Percentiles rank a stretch among this genome's conserved stretches.
Evolutionary conservation across 2,797 vertebrate genomes (phyloP).

Genomic region (Sandelia bainsii): DNA sequence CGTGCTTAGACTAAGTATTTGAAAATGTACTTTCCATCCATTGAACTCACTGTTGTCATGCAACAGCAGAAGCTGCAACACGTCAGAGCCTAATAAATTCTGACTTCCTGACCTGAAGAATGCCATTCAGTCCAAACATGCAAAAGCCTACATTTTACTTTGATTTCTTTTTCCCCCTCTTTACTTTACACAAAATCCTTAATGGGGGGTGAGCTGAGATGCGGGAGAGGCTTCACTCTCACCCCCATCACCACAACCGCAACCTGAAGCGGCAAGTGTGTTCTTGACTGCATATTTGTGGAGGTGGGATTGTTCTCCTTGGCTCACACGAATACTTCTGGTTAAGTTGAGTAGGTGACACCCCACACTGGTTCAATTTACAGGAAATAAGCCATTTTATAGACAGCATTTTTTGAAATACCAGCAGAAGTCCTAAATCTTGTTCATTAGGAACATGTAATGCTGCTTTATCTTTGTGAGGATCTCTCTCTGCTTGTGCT

Average conservation of each 20-base stretch:
- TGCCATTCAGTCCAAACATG: constrained; percentile 52
- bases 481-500: constrained; percentile 1
- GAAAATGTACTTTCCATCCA: not conserved
- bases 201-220: constrained; percentile 59
- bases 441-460: constrained; percentile 1
- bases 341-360: constrained; percentile 35
- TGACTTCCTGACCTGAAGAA: constrained; percentile 42
- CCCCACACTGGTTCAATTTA: constrained; percentile 3
- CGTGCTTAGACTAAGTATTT: no score
- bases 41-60: not conserved
- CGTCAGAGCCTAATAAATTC: constrained; percentile 24
- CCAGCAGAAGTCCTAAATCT: constrained; percentile 10
- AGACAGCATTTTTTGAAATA: constrained; percentile 13
- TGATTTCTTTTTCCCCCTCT: not conserved
- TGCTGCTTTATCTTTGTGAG: not conserved
- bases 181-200: constrained; percentile 44
- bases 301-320: constrained; percentile 73
- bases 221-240: constrained; percentile 61
- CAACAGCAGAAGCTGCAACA: constrained; percentile 41
- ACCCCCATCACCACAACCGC: constrained; percentile 43
- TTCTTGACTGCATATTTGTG: constrained; percentile 81
- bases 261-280: constrained; percentile 70
- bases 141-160: constrained; percentile 14
- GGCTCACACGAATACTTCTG: constrained; percentile 51
- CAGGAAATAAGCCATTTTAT: constrained; percentile 27